phyloP scores from a whole-genome alignment of 1,140 invertebrate genomes.

The Fopius arisanus region DNA sequence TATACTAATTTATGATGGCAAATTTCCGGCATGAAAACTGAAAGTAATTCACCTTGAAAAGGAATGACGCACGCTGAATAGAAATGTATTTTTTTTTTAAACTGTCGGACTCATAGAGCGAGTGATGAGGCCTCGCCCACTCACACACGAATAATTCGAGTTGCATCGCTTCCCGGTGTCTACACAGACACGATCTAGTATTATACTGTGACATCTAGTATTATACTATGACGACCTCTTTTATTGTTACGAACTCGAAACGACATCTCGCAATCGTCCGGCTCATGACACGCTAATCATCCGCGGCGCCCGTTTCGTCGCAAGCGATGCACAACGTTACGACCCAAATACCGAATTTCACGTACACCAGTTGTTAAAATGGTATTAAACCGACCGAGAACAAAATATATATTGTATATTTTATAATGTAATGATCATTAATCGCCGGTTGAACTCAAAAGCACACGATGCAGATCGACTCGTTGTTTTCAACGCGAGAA shows the following conservation, averaged over 20 bases:
- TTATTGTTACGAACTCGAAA: slow-evolving; percentile 30
- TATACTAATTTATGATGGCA: too few relatives aligned
- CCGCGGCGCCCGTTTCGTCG: slow-evolving; percentile 28
- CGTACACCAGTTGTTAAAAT: not conserved
- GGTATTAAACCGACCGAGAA: slow-evolving; percentile 11
- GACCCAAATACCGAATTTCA: slow-evolving; percentile 39
- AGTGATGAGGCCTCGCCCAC: not conserved
- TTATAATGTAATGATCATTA: slow-evolving; percentile 19
- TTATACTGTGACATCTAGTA: slow-evolving; percentile 7
- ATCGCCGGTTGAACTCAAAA: slow-evolving; percentile 21
- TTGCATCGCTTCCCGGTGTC: slow-evolving; percentile 1
- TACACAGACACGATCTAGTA: not conserved
- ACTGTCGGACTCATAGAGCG: not conserved
- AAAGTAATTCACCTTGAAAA: too few relatives aligned
- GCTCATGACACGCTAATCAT: slow-evolving; percentile 38
- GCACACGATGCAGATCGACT: not conserved
- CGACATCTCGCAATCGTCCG: slow-evolving; percentile 32
- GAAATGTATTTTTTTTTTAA: not conserved
- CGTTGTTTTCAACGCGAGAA: not conserved
- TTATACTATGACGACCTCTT: slow-evolving; percentile 24
- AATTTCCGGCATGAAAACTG: too few relatives aligned
- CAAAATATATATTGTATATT: slow-evolving; percentile 14
- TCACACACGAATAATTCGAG: not conserved
- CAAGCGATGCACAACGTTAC: slow-evolving; percentile 18
- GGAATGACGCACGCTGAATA: not conserved